Evolutionary conservation across 2,888 invertebrate species (phyloP).

Genomic region (Lottia scabra): DNA sequence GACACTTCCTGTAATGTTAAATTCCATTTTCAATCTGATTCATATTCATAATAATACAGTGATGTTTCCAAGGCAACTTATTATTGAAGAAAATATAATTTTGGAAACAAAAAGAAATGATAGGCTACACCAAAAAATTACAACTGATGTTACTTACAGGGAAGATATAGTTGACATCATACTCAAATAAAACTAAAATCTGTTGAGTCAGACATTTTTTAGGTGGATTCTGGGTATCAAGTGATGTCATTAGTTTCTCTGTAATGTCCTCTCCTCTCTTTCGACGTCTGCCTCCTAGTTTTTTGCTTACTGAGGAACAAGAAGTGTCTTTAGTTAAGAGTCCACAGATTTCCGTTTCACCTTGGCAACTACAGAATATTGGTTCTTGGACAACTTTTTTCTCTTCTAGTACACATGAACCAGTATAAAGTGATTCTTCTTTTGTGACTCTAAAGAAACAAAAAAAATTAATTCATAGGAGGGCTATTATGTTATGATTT

Average conservation of each 20-base stretch:
- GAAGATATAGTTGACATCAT: conserved; percentile 26
- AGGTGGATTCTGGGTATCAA: conserved; percentile 35
- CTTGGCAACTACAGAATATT: conserved; percentile 23
- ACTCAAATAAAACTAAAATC: conserved; percentile 30
- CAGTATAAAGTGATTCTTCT: conserved; percentile 30
- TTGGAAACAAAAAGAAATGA: no score
- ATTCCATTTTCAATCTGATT: no score
- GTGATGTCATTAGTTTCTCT: conserved; percentile 22
- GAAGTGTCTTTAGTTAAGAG: background rate
- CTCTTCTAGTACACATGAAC: conserved; percentile 24
- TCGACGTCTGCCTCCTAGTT: background rate
- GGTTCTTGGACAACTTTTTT: background rate
- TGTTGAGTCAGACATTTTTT: conserved; percentile 38
- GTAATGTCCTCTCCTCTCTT: conserved; percentile 41
- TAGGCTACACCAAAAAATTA: background rate
- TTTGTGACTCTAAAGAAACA: conserved; percentile 26
- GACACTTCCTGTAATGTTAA: no score
- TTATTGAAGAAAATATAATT: no score
- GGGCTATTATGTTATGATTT: no score
- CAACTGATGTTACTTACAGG: conserved; percentile 25
- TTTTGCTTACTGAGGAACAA: background rate
- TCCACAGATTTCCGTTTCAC: conserved; percentile 23
- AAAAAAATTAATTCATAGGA: no score
- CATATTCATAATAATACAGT: no score
- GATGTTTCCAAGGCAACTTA: no score